phyloP scores from a whole-genome alignment of 2,113 vertebrate genomes.

The Strix uralensis region DNA sequence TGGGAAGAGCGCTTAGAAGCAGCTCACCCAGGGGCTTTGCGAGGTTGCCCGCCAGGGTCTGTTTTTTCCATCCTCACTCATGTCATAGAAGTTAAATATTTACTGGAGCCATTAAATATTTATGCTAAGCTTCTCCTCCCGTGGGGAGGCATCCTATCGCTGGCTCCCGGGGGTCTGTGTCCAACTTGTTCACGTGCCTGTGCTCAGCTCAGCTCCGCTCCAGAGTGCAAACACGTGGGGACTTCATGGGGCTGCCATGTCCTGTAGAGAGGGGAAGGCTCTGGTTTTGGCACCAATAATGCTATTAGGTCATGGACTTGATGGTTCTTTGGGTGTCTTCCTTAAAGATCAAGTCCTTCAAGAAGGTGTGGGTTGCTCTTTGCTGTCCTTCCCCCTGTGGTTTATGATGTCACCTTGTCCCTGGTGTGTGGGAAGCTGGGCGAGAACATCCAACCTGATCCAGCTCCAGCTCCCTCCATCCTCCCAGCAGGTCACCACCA shows the following conservation, averaged over 20 bases:
- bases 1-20: neutral
- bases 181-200: neutral
- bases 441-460: neutral
- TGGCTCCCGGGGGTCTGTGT: neutral
- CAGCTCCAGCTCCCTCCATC: neutral
- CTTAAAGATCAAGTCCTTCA: neutral
- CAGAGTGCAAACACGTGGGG: neutral
- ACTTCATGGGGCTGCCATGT: neutral
- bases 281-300: neutral
- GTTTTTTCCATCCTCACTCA: conserved; percentile 61
- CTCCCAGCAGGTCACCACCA: neutral
- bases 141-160: neutral
- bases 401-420: neutral
- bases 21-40: conserved; percentile 5
- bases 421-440: neutral
- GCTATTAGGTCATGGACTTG: neutral
- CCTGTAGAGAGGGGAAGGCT: neutral
- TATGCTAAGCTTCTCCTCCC: conserved; percentile 33
- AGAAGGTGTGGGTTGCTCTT: neutral
- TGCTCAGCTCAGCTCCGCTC: neutral
- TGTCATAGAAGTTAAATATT: conserved; percentile 70
- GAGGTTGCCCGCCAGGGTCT: conserved; percentile 51
- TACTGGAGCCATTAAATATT: conserved; percentile 67
- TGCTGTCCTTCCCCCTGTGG: neutral
- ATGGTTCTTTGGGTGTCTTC: neutral